phyloP scores from a whole-genome alignment of 2,888 invertebrate species.

The Tachina grossa region DNA sequence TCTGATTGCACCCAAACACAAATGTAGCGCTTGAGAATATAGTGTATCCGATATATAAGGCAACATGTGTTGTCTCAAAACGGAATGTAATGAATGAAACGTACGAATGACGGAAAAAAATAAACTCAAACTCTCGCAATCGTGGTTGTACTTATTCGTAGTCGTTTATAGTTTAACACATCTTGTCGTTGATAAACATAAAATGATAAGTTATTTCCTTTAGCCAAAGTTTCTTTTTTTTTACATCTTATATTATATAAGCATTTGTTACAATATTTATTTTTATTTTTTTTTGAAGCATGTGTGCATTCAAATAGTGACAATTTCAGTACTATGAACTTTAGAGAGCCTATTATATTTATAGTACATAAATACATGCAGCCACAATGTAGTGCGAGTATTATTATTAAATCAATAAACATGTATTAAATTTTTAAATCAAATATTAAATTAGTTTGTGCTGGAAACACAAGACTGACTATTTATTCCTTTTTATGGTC shows the following conservation, averaged over 20 bases:
- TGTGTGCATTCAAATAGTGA: background rate
- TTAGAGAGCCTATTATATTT: conserved; percentile 22
- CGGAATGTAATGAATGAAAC: conserved; percentile 18
- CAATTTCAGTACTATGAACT: conserved; percentile 44
- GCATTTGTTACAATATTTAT: conserved; percentile 16
- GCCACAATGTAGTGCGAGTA: background rate
- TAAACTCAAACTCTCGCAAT: conserved; percentile 35
- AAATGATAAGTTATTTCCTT: conserved; percentile 69
- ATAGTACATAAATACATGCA: background rate
- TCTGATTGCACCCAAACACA: background rate
- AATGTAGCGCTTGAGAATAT: conserved; percentile 9
- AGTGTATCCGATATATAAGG: conserved; percentile 62
- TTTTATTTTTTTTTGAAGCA: background rate
- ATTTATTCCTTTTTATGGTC: too few species aligned
- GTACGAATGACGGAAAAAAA: conserved; percentile 23
- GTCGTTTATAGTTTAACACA: conserved; percentile 52
- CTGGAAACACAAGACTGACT: background rate
- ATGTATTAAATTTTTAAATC: background rate
- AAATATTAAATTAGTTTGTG: background rate
- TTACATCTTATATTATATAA: background rate
- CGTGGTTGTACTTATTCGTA: conserved; percentile 17
- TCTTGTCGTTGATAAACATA: conserved; percentile 68
- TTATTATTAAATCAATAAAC: background rate
- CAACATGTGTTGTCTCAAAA: conserved; percentile 46
- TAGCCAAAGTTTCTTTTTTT: conserved; percentile 55